Evolutionary conservation across 2,113 vertebrate genomes (phyloP), one percentile per base, ranked within the genome.

Genomic region (Psammodynastes pulverulentus): DNA sequence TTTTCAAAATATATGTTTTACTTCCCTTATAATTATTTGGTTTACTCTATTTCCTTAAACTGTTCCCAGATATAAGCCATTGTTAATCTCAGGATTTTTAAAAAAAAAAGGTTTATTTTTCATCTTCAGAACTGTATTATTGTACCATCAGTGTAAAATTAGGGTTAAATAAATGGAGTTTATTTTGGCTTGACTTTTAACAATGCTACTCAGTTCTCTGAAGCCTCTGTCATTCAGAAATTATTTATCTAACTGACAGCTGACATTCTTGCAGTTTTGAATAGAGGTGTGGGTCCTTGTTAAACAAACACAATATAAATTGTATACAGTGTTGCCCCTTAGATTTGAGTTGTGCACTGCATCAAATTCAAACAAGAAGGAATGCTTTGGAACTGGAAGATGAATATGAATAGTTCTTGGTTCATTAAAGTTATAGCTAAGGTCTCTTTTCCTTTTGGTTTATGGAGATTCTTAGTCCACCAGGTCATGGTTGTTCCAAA

Each of bases 51-150:
- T 97, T 97, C 94, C 96, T 96, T 96, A 95, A 95, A 93, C 94
- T 97, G 94, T 97, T 97, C 97, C 96, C 96, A 95, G 92, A 95
- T 94, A 97, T 96, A 97, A 97, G 94, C 96, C 96, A 96, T 92
- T 93, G 95, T 96, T 97, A 97, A 98, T 97, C 95, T n/a, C n/a
- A n/a, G n/a, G n/a, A n/a, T n/a, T n/a, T n/a, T n/a, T n/a, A n/a
- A n/a, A n/a, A n/a, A n/a, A n/a, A n/a, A n/a, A n/a, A n/a, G n/a
- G 85, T 91, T 89, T 91, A 48, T 91, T 93, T 95, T 95, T 96
- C 93, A 93, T 95, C 84, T 96, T 88, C 92, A 92, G 87, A 90
- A 93, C 91, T 95, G 91, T 92, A 95, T 94, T 95, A 94, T 93
- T 95, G 91, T 93, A 88, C 92, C 94, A 95, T 91, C 93, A 94